These are phyloP conservation scores for Caenorhabditis angaria DNA, from an alignment of 2,888 invertebrate genomes.

Conservation along the genomic window DNA sequence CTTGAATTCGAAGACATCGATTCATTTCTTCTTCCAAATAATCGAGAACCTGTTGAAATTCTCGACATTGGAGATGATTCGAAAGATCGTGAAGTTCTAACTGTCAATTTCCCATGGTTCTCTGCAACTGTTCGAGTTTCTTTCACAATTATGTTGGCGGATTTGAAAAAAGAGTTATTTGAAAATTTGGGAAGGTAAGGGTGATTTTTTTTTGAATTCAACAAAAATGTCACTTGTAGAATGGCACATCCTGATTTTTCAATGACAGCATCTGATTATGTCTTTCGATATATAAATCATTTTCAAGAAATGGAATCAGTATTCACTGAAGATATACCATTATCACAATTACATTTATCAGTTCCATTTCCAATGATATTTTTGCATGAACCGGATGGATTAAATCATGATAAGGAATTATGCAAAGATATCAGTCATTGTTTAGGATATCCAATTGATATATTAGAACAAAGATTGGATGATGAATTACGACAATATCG, in stretches of 20 bases:
- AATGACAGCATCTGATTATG: conserved; percentile 44
- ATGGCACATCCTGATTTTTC: conserved; percentile 41
- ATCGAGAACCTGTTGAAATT: conserved; percentile 17
- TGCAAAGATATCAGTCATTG: conserved; percentile 53
- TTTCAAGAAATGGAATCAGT: conserved; percentile 48
- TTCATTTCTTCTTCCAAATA: conserved; percentile 12
- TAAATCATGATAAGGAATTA: conserved; percentile 58
- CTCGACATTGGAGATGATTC: conserved; percentile 2
- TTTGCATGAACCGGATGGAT: conserved; percentile 49
- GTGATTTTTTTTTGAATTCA: too few relatives aligned
- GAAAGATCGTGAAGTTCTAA: conserved; percentile 5
- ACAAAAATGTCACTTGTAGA: too few relatives aligned
- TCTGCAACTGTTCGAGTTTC: conserved; percentile 47
- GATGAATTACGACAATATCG: conserved; percentile 59
- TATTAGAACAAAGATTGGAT: conserved; percentile 55
- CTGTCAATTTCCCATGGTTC: conserved; percentile 49
- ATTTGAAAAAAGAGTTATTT: conserved; percentile 52
- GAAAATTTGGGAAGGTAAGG: conserved; percentile 41
- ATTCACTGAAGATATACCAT: conserved; percentile 43
- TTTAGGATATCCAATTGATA: conserved; percentile 5
- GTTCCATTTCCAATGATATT: conserved; percentile 47
- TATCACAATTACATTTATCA: conserved; percentile 38
- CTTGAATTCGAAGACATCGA: conserved; percentile 30
- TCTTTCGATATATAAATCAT: conserved; percentile 45
- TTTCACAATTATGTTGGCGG: conserved; percentile 44